Evolutionary conservation across 2,113 vertebrate species (phyloP), one percentile per base, ranked within the genome.

Genomic region (Neolamprologus devosi): DNA sequence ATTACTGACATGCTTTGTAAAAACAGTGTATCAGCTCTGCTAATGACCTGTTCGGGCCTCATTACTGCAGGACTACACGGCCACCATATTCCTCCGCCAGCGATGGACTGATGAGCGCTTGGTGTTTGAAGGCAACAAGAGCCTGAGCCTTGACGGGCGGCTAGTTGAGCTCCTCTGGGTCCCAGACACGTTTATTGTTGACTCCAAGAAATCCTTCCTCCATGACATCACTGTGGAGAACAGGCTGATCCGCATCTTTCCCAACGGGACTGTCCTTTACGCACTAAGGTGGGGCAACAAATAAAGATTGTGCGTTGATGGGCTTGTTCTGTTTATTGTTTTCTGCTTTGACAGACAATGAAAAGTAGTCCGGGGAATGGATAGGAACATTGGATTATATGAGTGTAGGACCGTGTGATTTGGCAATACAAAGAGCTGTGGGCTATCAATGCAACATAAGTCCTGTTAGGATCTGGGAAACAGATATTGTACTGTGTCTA

Each of bases 201-300:
- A 98, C 93, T 98, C 98, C 81, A 98, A 98, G 92, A 98, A 96
- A 90, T 98, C 97, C 84, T 98, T 98, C 93, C 97, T 98, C 89
- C 98, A 98, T 83, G 97, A 98, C 94, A 97, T 98, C 93, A 98
- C 98, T 11, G 97, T 98, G 88, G 97, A 98, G 91, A 98, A 98
- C 95, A 96, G 97, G 88, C 97, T 98, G 7, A 98, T 98, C 92
- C 96, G 97, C 90, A 98, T 98, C 95, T 98, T 98, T 80, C 97
- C 98, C 78, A 98, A 98, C 3, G 98, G 98, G 90, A 98, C 97
- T 4, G 97, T 98, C 57, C 95, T 98, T 55, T 98, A 98, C 83
- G 98, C 97, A 1, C 93, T 98, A 75, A 96, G 97, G 98, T 98
- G 85, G 30, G 91, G 19, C 17, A 79, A 80, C 21, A 3, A 53